These are phyloP conservation scores for Melitaea athalia DNA, from an alignment of 2,888 invertebrate species.

Conservation along the genomic window DNA sequence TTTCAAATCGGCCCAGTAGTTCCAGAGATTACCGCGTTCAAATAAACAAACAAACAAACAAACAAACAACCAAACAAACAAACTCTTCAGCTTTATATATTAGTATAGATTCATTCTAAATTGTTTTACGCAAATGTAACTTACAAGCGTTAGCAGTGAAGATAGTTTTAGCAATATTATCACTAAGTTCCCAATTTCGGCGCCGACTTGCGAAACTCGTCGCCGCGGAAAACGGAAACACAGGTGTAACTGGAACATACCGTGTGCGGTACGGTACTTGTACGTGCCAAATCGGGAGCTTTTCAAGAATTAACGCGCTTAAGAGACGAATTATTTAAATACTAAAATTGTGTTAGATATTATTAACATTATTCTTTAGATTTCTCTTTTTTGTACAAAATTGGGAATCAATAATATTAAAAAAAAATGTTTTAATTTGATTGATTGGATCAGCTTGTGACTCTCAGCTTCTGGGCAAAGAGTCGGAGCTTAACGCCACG, in stretches of 20 bases:
- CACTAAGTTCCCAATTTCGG: constrained; percentile 73
- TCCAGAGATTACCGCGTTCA: no score
- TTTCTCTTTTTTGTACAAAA: neutral
- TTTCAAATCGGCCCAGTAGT: no score
- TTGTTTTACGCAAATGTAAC: constrained; percentile 7
- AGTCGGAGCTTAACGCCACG: no score
- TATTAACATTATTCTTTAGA: neutral
- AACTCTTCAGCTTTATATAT: no score
- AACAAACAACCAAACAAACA: no score
- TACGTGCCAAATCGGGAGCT: constrained; percentile 62
- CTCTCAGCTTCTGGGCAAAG: no score
- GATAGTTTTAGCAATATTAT: constrained; percentile 74
- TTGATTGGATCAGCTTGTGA: no score
- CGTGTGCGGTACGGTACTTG: constrained; percentile 45
- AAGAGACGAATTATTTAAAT: constrained; percentile 50
- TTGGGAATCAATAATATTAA: no score
- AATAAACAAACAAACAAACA: no score
- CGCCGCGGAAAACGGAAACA: constrained; percentile 57
- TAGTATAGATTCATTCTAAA: no score
- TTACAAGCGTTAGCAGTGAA: constrained; percentile 20
- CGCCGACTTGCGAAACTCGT: constrained; percentile 79
- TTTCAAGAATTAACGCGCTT: constrained; percentile 70
- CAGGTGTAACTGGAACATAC: constrained; percentile 49
- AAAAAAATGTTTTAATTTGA: no score
- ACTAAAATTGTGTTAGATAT: constrained; percentile 13